Evolutionary conservation across 2,888 invertebrate species (phyloP).

Genomic region (Embidobia sp.): DNA sequence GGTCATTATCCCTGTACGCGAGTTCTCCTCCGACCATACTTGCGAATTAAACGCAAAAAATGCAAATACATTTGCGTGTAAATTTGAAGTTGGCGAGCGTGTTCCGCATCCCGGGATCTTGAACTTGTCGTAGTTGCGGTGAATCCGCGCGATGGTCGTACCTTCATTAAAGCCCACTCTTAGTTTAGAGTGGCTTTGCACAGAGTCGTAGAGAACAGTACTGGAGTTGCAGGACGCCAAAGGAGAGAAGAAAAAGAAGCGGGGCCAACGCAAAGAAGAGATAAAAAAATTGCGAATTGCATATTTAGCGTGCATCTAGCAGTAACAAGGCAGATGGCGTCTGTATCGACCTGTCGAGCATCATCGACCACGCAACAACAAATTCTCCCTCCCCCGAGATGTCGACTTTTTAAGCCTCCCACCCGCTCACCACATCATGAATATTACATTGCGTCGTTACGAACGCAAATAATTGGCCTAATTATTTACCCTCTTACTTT

Average conservation of each 20-base stretch:
- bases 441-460: conserved; percentile 20
- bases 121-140: conserved; percentile 63
- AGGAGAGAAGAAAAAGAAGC: conserved; percentile 26
- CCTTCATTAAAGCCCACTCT: conserved; percentile 73
- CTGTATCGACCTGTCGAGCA: conserved; percentile 63
- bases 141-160: conserved; percentile 67
- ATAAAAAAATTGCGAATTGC: conserved; percentile 29
- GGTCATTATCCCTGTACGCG: conserved; percentile 15
- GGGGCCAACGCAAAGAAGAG: not conserved
- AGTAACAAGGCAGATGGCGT: conserved; percentile 68
- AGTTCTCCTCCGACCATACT: conserved; percentile 1
- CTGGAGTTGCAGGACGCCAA: conserved; percentile 36
- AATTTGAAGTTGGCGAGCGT: conserved; percentile 8
- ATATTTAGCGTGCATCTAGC: conserved; percentile 22
- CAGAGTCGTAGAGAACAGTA: conserved; percentile 21
- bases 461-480: conserved; percentile 22
- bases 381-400: not conserved
- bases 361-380: conserved; percentile 1
- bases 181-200: conserved; percentile 46
- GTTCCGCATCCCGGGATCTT: conserved; percentile 24
- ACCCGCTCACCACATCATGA: conserved; percentile 6
- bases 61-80: conserved; percentile 36
- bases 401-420: not conserved
- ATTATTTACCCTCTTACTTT: conserved; percentile 29
- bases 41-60: conserved; percentile 40